Conservation (phyloP, 2,797 vertebrate species). For the Tapera naevia region DNA sequence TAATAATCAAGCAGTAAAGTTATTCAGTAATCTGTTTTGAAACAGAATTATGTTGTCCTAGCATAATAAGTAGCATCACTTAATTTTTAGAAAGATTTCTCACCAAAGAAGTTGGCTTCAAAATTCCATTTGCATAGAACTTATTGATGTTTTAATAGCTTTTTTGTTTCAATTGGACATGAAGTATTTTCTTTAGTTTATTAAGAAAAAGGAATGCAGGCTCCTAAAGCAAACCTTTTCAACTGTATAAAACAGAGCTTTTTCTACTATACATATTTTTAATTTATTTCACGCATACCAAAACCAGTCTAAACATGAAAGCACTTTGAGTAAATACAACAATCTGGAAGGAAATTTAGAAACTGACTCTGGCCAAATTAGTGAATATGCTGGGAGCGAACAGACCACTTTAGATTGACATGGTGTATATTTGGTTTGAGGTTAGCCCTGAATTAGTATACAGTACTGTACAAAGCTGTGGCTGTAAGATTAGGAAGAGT, state of each 20-base stretch:
- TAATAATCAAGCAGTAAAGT: neutral
- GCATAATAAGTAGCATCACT: neutral
- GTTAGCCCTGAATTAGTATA: conserved; percentile 34
- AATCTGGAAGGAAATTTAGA: neutral
- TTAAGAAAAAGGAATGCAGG: neutral
- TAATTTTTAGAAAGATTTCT: neutral
- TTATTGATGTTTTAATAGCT: neutral
- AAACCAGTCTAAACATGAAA: neutral
- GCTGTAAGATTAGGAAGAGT: conserved; percentile 27
- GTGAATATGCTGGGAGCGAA: neutral
- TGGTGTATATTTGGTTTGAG: conserved; percentile 43
- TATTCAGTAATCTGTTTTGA: neutral
- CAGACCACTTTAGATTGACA: neutral
- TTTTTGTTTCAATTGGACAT: neutral
- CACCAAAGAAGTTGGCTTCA: neutral
- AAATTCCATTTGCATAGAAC: neutral
- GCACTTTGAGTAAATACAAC: neutral
- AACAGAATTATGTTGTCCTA: neutral
- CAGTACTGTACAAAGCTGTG: neutral
- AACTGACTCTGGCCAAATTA: neutral
- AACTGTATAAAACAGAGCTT: neutral
- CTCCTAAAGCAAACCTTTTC: neutral
- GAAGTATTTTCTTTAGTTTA: neutral
- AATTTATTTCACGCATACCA: neutral
- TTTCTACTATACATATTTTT: neutral